Base-by-base conservation (phyloP, 2,113 vertebrate genomes). In the Nanorana parkeri region DNA sequence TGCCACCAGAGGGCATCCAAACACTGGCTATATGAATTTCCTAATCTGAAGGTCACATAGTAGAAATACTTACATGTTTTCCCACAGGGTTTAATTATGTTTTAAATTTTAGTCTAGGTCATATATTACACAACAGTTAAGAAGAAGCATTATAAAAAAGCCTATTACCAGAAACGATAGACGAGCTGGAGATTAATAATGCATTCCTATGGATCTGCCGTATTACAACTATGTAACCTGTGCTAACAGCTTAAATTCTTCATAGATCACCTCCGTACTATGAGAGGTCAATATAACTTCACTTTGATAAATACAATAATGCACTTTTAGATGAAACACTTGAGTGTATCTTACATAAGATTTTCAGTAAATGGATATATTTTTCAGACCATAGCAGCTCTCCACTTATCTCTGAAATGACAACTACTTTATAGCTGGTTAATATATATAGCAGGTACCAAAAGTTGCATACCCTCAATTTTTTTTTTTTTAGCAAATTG, bases 1-100 rank as follows among this genome's bases (percentile, higher is more conserved):
- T 81, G 69, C 90, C 92, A 91, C 90, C 52, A 86, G 93, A 92
- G 92, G 93, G 80, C 91, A 21, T 87, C 77, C 87, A 87, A 91
- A 88, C 87, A 87, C 86, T 89, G 81, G 77, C 81, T 84, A 85
- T 89, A 17, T 41, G 78, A 73, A 36, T 74, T 75, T 66, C 54
- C 77, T 84, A 56, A 74, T 75, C 64, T 82, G 81, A 83, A 83
- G 80, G 72, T 83, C 80, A 76, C 63, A 76, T 81, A 81, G 85
- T 63, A 47, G 17, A 80, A 80, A 81, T 24, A 66, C 65, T 72
- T 81, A 68, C 80, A 36, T 63, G 11, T 83, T 60, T 36, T 83
- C 61, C 81, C 41, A 32, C 73, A 5, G 81, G 36, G 77, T 83
- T 84, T 76, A 76, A 60, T 63, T 84, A 60, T 79, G 24, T 71